phyloP scores from a whole-genome alignment of 2,113 vertebrate genomes.

The Osmerus mordax region DNA sequence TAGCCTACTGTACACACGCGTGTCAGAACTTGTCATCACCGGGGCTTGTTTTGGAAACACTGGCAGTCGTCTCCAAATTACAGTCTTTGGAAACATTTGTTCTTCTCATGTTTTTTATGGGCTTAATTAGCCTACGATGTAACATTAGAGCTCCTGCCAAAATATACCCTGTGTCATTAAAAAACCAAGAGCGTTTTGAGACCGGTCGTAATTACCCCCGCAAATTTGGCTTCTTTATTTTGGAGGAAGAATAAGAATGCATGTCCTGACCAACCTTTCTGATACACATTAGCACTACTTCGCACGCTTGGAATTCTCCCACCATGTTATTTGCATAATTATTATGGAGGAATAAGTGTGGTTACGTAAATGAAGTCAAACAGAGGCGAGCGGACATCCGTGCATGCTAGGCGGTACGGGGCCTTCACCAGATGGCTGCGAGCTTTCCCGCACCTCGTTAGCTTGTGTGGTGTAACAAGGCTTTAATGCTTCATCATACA shows the following conservation, averaged over 20 bases:
- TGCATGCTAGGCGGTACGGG: not conserved
- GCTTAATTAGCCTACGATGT: conserved; percentile 50
- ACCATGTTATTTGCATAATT: conserved; percentile 58
- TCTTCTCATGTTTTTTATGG: conserved; percentile 23
- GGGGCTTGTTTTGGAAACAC: not conserved
- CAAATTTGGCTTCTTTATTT: conserved; percentile 55
- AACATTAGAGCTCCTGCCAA: conserved; percentile 49
- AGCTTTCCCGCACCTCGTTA: too few relatives aligned
- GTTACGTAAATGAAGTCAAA: not conserved
- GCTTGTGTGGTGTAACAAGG: too few relatives aligned
- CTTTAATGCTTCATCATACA: too few relatives aligned
- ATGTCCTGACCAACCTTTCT: conserved; percentile 65
- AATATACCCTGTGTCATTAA: conserved; percentile 58
- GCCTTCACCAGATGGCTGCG: conserved; percentile 6
- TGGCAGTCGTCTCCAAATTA: conserved; percentile 19
- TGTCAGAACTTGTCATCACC: not conserved
- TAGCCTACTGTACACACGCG: too few relatives aligned
- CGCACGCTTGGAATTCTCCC: conserved; percentile 49
- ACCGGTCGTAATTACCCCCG: conserved; percentile 59
- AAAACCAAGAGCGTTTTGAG: conserved; percentile 51
- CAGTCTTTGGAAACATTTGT: conserved; percentile 35
- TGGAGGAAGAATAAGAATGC: conserved; percentile 59
- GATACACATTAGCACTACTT: conserved; percentile 49
- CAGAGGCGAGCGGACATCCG: too few relatives aligned
- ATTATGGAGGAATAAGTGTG: conserved; percentile 49